A percentile compares a stretch with the other conserved stretches of the same genome.
These are phyloP conservation scores for Podarcis raffonei DNA, from an alignment of 2,113 vertebrate species.

Conservation along the genomic window DNA sequence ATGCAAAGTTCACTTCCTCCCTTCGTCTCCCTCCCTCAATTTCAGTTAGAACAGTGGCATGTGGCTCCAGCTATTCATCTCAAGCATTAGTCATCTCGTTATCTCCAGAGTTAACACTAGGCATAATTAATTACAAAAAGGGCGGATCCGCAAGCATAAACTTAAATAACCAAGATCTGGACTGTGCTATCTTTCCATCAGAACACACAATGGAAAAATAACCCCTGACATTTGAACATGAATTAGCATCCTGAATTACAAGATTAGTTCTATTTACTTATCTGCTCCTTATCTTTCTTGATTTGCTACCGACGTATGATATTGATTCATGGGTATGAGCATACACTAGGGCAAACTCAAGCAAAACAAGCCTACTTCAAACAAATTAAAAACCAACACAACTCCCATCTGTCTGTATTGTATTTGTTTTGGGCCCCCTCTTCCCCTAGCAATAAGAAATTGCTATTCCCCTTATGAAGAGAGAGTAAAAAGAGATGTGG, in stretches of 20 bases:
- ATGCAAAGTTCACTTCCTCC: not conserved
- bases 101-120: not conserved
- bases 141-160: conserved; percentile 38
- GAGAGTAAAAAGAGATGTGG: not conserved
- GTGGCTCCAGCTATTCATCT: not conserved
- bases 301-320: conserved; percentile 20
- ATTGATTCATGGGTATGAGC: conserved; percentile 24
- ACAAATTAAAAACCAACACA: not conserved
- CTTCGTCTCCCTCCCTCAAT: not conserved
- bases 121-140: conserved; percentile 1
- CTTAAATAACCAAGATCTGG: conserved; percentile 25
- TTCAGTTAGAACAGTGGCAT: not conserved
- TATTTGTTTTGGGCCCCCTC: not conserved
- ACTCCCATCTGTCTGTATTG: not conserved
- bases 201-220: conserved; percentile 49
- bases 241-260: conserved; percentile 46
- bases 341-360: not conserved
- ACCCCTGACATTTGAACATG: conserved; percentile 24
- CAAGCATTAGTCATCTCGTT: not conserved
- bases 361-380: conserved; percentile 34
- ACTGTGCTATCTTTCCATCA: conserved; percentile 40
- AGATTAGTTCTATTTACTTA: conserved; percentile 51
- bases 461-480: not conserved
- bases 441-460: not conserved
- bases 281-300: conserved; percentile 39